Conservation (phyloP, 2,888 invertebrate genomes). For the Hylaea fasciaria region DNA sequence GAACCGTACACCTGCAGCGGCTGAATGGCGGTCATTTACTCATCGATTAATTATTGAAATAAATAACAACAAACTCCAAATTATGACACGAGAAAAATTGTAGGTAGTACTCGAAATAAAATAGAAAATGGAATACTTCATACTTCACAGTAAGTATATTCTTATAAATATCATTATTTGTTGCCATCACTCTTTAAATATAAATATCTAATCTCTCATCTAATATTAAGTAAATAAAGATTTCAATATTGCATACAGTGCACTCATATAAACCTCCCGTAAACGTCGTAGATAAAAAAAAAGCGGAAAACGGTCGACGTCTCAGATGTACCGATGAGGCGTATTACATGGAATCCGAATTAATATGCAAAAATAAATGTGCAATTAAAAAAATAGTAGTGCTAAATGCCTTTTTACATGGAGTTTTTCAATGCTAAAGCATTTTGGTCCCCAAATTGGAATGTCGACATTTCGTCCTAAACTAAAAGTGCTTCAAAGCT, state of each 20-base stretch:
- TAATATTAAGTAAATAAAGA: conserved; percentile 79
- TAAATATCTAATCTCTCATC: conserved; percentile 82
- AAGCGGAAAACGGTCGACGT: conserved; percentile 15
- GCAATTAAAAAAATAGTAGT: conserved; percentile 48
- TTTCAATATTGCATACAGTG: conserved; percentile 77
- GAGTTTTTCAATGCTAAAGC: conserved; percentile 56
- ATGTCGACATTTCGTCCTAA: conserved; percentile 71
- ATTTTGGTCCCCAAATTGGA: conserved; percentile 80
- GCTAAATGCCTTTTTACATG: conserved; percentile 56
- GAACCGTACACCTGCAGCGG: conserved; percentile 49
- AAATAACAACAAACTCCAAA: conserved; percentile 80
- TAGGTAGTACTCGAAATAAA: conserved; percentile 76
- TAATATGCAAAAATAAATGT: conserved; percentile 43
- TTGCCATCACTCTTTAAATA: conserved; percentile 82
- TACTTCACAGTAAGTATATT: conserved; percentile 71
- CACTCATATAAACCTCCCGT: conserved; percentile 49
- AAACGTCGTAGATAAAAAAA: conserved; percentile 29
- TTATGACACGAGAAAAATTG: conserved; percentile 77
- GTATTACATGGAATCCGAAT: conserved; percentile 16
- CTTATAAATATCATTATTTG: conserved; percentile 81
- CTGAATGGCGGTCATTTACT: conserved; percentile 65
- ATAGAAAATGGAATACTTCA: conserved; percentile 78
- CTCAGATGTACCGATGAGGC: background rate
- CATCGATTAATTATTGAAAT: conserved; percentile 77
- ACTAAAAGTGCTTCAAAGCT: conserved; percentile 53